Base-by-base conservation (phyloP, 2,888 invertebrate species). In the Acrobasis consociella region DNA sequence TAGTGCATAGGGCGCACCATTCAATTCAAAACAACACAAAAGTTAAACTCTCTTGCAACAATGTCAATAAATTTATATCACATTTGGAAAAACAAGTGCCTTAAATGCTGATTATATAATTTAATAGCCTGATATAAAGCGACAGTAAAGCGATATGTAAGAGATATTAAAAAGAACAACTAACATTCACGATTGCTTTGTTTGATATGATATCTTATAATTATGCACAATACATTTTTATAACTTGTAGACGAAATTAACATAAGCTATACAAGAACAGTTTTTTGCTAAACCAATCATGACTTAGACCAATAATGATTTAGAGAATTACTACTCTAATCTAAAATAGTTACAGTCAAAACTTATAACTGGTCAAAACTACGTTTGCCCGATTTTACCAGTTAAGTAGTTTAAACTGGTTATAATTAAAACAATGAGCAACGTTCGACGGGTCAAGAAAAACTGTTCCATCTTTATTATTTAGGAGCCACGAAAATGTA, bases 101-200 rank as follows among this genome's bases (percentile, higher is more conserved):
- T 17, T 52, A 53, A 15, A 49, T 15, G 16, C 16, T 55, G 38
- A 5, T 11, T 2, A 55, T 55, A 55, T 7, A 37, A 38, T 46
- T 46, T 13, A 11, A n/a, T 46, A 38, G 38, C 53, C 13, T 37
- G 31, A 37, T 46, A 39, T 42, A 39, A 58, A 58, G 58, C 46
- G n/a, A 42, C 13, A 46, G 13, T 46, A 13, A 58, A 58, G 46
- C 42, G 46, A 46, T 46, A 46, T 58, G 42, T 46, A 46, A 7
- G 22, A 58, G 22, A 17, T 11, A 17, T 8, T 15, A 42, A 46
- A 17, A 15, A 22, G 46, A 46, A 46, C 46, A 22, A 49, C 49
- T 42, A 9, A 58, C 46, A 58, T n/a, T 42, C 16, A 17, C 11
- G 17, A 56, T 56, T 56, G 46, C 58, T 58, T 58, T 56, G 16